Conservation (phyloP, 2,888 invertebrate genomes). For the Pseudolycoriella hygida region DNA sequence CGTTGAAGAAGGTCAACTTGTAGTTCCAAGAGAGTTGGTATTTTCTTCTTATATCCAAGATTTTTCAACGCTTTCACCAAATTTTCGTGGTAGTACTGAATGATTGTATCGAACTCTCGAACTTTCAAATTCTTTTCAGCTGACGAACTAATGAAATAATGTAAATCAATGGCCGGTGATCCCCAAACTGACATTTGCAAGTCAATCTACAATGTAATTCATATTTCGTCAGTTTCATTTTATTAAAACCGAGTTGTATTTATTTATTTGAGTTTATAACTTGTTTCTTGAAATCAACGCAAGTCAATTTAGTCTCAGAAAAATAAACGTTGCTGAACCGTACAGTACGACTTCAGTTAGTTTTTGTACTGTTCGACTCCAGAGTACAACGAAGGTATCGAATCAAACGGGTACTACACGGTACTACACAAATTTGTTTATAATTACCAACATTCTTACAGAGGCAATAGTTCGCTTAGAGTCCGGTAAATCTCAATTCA, state of each 20-base stretch:
- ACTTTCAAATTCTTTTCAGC: slow-evolving; percentile 19
- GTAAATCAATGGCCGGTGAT: slow-evolving; percentile 25
- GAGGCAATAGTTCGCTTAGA: too few relatives aligned
- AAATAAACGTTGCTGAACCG: too few relatives aligned
- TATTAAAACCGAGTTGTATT: background rate
- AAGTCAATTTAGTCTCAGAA: too few relatives aligned
- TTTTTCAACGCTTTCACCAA: slow-evolving; percentile 18
- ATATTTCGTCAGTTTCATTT: slow-evolving; percentile 13
- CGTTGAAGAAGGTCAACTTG: slow-evolving; percentile 7
- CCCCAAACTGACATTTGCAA: slow-evolving; percentile 27
- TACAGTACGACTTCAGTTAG: too few relatives aligned
- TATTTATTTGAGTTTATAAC: too few relatives aligned
- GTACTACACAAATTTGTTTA: too few relatives aligned
- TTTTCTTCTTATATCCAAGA: slow-evolving; percentile 16
- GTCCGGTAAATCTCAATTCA: too few relatives aligned
- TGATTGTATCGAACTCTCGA: slow-evolving; percentile 20
- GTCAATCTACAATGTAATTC: slow-evolving; percentile 18
- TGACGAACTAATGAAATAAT: slow-evolving; percentile 24
- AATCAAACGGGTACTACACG: too few relatives aligned
- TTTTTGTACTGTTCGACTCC: too few relatives aligned
- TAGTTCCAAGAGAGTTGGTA: slow-evolving; percentile 22
- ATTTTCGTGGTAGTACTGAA: slow-evolving; percentile 19
- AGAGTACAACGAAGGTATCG: too few relatives aligned
- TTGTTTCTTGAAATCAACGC: too few relatives aligned
- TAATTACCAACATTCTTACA: too few relatives aligned